Conservation (phyloP, 92 coral and sea anemone genomes). For the Diadumene lineata region DNA sequence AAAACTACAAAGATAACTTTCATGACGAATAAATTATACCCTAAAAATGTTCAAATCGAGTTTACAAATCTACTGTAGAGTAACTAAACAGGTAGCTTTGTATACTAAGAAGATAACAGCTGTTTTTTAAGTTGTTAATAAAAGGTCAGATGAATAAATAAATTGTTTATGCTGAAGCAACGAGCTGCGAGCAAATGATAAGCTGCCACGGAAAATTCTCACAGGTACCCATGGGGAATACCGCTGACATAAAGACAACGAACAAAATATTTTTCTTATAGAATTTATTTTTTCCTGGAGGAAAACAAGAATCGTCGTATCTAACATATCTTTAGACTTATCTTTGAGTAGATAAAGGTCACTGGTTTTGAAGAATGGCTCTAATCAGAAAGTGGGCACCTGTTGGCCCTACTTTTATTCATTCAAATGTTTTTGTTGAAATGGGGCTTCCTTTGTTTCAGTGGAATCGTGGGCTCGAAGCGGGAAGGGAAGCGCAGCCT, state of each 20-base stretch:
- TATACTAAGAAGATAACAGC: conserved; percentile 8
- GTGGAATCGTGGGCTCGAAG: background rate
- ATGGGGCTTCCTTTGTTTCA: background rate
- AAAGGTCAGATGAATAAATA: conserved; percentile 46
- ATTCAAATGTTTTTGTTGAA: background rate
- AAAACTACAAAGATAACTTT: conserved; percentile 17
- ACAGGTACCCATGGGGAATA: conserved; percentile 8
- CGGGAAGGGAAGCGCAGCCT: no score
- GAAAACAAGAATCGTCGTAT: background rate
- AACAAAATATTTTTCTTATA: background rate
- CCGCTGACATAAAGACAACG: conserved; percentile 31
- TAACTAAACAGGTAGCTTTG: conserved; percentile 23
- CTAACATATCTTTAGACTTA: background rate
- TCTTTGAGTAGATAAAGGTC: background rate
- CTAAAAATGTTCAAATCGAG: background rate
- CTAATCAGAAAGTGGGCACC: background rate
- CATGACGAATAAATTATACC: conserved; percentile 6
- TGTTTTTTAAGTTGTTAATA: conserved; percentile 15
- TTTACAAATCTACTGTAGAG: background rate
- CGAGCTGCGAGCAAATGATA: conserved; percentile 31
- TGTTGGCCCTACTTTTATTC: background rate
- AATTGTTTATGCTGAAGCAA: conserved; percentile 42
- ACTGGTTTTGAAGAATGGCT: background rate
- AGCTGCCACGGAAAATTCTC: conserved; percentile 42
- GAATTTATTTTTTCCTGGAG: background rate